Evolutionary conservation across 2,113 vertebrate genomes (phyloP).

Genomic region (Seriola aureovittata): DNA sequence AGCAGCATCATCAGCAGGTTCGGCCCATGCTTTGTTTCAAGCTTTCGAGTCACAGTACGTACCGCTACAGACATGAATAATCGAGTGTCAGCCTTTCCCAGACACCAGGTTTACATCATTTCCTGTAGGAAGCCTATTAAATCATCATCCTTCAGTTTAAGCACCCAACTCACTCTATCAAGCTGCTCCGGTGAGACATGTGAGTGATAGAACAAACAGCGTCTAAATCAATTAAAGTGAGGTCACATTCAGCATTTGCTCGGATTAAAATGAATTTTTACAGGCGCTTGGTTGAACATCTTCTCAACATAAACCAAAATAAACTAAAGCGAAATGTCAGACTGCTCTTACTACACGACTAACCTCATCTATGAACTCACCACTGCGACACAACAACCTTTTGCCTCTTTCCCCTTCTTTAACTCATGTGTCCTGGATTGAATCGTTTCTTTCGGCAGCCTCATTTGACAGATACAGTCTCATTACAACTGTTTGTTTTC

Average conservation of each 20-base stretch:
- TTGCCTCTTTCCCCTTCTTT: not conserved
- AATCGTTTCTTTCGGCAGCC: conserved; percentile 38
- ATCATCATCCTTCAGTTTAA: conserved; percentile 70
- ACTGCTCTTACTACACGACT: not conserved
- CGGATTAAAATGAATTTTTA: not conserved
- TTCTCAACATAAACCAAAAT: not conserved
- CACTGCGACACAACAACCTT: not conserved
- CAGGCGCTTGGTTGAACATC: not conserved
- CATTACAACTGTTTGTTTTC: conserved; percentile 81
- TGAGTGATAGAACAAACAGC: conserved; percentile 50
- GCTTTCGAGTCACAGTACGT: conserved; percentile 53
- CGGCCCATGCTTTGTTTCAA: conserved; percentile 48
- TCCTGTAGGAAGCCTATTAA: conserved; percentile 66
- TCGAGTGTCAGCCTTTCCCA: conserved; percentile 69
- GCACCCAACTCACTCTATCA: conserved; percentile 54
- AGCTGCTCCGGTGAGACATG: conserved; percentile 17
- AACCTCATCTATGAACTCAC: not conserved
- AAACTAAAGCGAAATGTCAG: not conserved
- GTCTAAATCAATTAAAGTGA: conserved; percentile 41
- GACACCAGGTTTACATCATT: conserved; percentile 71
- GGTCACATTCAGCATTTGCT: conserved; percentile 20
- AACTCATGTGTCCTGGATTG: not conserved
- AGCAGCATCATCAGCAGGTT: conserved; percentile 67
- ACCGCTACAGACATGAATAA: conserved; percentile 66
- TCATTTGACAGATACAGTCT: conserved; percentile 69